Base-by-base conservation (phyloP, 1,140 invertebrate species). In the Probaryconus sp. region DNA sequence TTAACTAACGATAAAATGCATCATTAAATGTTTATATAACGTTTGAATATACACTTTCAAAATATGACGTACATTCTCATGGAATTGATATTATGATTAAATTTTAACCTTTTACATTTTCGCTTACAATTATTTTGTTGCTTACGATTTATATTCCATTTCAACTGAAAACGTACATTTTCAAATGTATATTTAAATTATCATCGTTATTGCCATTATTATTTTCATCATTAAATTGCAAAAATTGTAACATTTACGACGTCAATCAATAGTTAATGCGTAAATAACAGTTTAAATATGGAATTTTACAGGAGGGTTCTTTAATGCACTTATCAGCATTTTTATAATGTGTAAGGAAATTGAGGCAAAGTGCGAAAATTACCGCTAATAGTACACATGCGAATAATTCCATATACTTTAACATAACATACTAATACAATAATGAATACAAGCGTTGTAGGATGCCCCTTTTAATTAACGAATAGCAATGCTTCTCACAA, bases 381-480 rank as follows among this genome's bases (percentile, higher is more conserved):
- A 61, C 42, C 56, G 33, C 43, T 48, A 61, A 38, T 38, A 61
- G 31, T 40, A 20, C 35, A 60, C 55, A 60, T 11, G 21, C 14
- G 42, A 37, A 21, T 60, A 60, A 60, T 47, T 45, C 7, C 42
- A 60, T 47, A 60, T 37, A 60, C 43, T 60, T 55, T 60, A 30
- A 60, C 56, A 38, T 26, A 60, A 47, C 48, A 60, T 60, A 60
- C 31, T 60, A 60, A 38, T 60, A 40, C 14, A 60, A 60, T 60
- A 60, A 60, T 31, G 43, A 50, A 50, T 48, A 40, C 31, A 50
- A 7, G 16, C 21, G 45, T 16, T 10, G 1, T 28, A 14, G 13
- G 55, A 47, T 60, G 48, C 47, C 48, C 14, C 47, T 48, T 60
- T 47, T 60, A 60, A 60, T 60, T 60, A 47, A 40, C 21, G 33